Evolutionary conservation across 2,797 vertebrate species (phyloP).

Genomic region (Lemur catta): DNA sequence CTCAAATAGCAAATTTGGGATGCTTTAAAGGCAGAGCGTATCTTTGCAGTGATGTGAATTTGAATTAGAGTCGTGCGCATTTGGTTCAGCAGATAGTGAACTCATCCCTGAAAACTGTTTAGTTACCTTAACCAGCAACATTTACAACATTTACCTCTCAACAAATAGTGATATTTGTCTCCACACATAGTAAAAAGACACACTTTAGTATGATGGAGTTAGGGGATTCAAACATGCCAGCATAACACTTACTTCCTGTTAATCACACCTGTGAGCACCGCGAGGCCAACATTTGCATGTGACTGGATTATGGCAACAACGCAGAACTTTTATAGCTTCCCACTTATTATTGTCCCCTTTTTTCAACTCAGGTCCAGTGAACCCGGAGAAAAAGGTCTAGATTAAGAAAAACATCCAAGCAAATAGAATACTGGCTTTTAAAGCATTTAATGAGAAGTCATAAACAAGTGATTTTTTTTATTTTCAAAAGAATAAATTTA

Average conservation of each 20-base stretch:
- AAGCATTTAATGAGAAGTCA: constrained; percentile 56
- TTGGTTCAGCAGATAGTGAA: not conserved
- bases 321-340: not conserved
- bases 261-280: not conserved
- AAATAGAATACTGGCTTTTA: constrained; percentile 13
- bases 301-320: not conserved
- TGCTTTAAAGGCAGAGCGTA: not conserved
- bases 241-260: not conserved
- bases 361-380: not conserved
- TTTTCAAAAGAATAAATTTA: constrained; percentile 69
- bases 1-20: not conserved
- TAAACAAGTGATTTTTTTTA: constrained; percentile 28
- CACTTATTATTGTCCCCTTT: not conserved
- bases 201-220: not conserved
- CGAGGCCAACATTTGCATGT: not conserved
- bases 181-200: not conserved
- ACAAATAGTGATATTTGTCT: not conserved
- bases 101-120: not conserved
- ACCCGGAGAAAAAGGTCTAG: not conserved
- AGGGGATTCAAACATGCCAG: fast-evolving
- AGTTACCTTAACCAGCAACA: not conserved
- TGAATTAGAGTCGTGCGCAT: not conserved
- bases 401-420: not conserved
- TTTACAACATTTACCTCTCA: not conserved
- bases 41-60: not conserved